A percentile compares a stretch with the other conserved stretches of the same genome.
Conservation (phyloP, 2,113 vertebrate species). For the Erinaceus europaeus region DNA sequence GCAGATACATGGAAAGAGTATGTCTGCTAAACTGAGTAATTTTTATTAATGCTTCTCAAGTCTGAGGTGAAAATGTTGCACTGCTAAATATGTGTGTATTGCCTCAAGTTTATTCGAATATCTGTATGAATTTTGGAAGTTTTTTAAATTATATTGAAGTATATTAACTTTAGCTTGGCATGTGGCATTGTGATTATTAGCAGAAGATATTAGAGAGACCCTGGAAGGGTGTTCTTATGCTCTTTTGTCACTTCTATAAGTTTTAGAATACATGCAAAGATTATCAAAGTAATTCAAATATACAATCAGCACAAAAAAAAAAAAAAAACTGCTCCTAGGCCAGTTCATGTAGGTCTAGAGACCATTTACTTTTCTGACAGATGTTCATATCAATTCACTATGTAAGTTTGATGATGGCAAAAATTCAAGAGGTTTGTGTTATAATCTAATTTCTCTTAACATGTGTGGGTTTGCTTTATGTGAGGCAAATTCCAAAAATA, state of each 20-base stretch:
- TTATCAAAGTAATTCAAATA: not conserved
- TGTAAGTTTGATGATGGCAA: not conserved
- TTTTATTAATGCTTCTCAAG: conserved; percentile 29
- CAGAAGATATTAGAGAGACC: not conserved
- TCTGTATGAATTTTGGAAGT: not conserved
- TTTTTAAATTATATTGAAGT: not conserved
- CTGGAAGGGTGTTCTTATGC: not conserved
- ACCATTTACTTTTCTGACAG: not conserved
- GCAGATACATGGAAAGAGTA: not conserved
- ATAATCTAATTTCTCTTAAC: not conserved
- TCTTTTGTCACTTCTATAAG: not conserved
- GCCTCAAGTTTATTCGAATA: not conserved
- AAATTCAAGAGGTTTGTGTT: not conserved
- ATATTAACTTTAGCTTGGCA: conserved; percentile 16
- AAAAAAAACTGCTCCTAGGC: not conserved
- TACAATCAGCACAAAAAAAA: not conserved
- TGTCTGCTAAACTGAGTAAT: not conserved
- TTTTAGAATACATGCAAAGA: not conserved
- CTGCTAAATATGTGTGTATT: not conserved
- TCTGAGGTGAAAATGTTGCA: not conserved
- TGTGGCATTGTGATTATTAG: not conserved
- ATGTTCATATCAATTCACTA: not conserved
- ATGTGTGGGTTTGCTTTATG: conserved; percentile 41
- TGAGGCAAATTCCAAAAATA: not conserved
- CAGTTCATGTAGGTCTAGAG: not conserved